Evolutionary conservation across 2,888 invertebrate genomes (phyloP).

Genomic region (Antheraea assamensis): DNA sequence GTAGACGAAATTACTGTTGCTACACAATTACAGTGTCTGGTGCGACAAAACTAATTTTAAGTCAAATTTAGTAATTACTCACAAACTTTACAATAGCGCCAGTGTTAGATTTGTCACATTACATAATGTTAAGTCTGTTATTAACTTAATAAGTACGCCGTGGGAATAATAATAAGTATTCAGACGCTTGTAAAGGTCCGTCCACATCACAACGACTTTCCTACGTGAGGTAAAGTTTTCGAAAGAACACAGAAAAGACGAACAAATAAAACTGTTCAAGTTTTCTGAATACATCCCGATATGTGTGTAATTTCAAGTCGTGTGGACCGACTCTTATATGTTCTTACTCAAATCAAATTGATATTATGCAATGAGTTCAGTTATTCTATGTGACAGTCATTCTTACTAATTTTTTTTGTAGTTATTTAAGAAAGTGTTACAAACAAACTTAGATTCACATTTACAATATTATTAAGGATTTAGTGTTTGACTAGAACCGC

Average conservation of each 20-base stretch:
- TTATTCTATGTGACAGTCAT: no score
- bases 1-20: conserved; percentile 1
- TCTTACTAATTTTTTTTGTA: no score
- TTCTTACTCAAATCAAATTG: not conserved
- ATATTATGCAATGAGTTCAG: no score
- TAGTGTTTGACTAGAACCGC: no score
- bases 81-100: not conserved
- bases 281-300: not conserved
- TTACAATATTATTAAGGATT: no score
- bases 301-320: not conserved
- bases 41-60: conserved; percentile 4
- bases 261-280: not conserved
- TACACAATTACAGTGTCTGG: conserved; percentile 1
- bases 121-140: not conserved
- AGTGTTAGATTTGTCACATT: not conserved
- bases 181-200: not conserved
- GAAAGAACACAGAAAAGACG: not conserved
- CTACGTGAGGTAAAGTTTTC: not conserved
- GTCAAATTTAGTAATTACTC: not conserved
- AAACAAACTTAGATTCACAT: no score
- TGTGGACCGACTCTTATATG: not conserved
- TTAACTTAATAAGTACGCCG: not conserved
- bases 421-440: no score
- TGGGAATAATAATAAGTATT: not conserved
- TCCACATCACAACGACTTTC: not conserved